Conservation (phyloP, 2,797 vertebrate species). For the Valencia hispanica region DNA sequence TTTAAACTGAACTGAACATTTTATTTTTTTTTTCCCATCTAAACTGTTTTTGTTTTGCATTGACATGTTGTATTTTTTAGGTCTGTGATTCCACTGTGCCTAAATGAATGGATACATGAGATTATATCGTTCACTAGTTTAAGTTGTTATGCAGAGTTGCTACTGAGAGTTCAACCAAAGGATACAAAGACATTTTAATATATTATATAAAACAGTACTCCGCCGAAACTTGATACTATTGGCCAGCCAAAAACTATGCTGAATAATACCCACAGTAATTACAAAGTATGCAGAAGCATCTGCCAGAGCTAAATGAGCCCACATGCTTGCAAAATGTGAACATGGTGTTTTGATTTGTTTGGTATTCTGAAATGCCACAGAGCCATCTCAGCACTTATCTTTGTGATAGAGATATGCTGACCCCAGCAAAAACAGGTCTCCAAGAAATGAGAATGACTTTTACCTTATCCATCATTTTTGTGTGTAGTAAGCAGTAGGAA, state of each 20-base stretch:
- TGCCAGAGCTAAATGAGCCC: conserved; percentile 71
- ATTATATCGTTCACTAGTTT: conserved; percentile 45
- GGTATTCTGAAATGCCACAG: conserved; percentile 70
- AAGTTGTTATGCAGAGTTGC: conserved; percentile 38
- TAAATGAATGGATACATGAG: conserved; percentile 56
- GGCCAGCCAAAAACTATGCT: conserved; percentile 66
- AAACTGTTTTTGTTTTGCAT: conserved; percentile 28
- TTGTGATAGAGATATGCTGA: conserved; percentile 62
- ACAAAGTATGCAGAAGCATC: conserved; percentile 58
- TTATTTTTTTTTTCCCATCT: conserved; percentile 1
- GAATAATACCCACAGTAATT: conserved; percentile 68
- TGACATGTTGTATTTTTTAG: conserved; percentile 41
- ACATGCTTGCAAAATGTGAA: conserved; percentile 71
- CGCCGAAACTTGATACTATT: conserved; percentile 53
- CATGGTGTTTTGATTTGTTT: conserved; percentile 76
- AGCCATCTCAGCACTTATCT: conserved; percentile 66
- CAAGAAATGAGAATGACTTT: conserved; percentile 58
- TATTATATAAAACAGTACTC: conserved; percentile 39
- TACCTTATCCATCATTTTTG: conserved; percentile 52
- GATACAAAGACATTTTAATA: conserved; percentile 55
- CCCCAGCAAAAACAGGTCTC: conserved; percentile 65
- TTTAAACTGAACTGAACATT: conserved; percentile 28
- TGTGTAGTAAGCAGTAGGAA: conserved; percentile 49
- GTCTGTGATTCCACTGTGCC: conserved; percentile 53
- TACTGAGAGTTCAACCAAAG: conserved; percentile 66